Base-by-base conservation (phyloP, 2,888 invertebrate genomes). In the Theodoxus fluviatilis region DNA sequence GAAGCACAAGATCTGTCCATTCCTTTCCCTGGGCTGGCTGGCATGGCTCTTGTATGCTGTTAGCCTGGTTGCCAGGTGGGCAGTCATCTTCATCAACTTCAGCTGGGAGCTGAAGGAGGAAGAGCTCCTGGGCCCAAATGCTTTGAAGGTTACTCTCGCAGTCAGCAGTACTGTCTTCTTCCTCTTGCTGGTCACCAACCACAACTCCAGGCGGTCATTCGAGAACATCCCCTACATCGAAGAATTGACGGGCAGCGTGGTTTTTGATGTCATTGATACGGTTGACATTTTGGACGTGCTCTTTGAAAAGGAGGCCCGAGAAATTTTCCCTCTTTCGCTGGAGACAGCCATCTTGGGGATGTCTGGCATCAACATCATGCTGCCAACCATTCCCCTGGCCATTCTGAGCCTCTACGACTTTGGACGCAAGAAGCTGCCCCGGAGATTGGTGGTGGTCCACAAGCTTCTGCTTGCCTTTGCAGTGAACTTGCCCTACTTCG, bases 201-300 rank as follows among this genome's bases (percentile, higher is more conserved):
- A 90, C 76, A 88, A 89, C 80, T 86, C 89, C 18, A 84, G 86
- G 63, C 81, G 87, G n/a, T 85, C 88, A 49, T 85, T 88, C 2
- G 82, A 86, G 9, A 84, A 89, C 31, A 87, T 89, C 74, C 79
- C 85, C 4, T 89, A 89, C 77, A 88, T 90, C 65, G 87, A 87
- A n/a, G 87, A 87, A 37, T 78, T 90, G 28, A 88, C 88, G 65
- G 88, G 88, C 33, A 88, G 88, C 49, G 88, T 89, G n/a, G 88
- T 89, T 3, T 86, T 90, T 67, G 90, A 90, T 81, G 86, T 90
- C 55, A 83, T 90, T 40, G 91, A 91, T 79, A 88, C 89, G n/a
- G 89, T 90, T 37, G 87, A 88, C 65, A 88, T 90, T 73, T 81
- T 90, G 35, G 88, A 89, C 18, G 81, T 89, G 12, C 83, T 90